Conservation (phyloP, 1,140 invertebrate genomes). For the Patella vulgata region DNA sequence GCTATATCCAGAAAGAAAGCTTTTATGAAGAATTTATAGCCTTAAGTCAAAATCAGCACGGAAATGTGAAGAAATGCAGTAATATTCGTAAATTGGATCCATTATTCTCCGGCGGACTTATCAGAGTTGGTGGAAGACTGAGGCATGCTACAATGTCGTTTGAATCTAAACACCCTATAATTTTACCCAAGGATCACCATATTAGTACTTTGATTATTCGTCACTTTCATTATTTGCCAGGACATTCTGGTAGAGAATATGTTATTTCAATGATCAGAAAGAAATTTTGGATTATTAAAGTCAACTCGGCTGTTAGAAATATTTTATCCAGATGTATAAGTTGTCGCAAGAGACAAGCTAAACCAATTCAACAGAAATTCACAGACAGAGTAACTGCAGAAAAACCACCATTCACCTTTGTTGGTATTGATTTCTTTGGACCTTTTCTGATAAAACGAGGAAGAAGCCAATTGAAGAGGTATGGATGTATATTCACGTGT, state of each 20-base stretch:
- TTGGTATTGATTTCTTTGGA: constrained; percentile 50
- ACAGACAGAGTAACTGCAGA: constrained; percentile 22
- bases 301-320: background rate
- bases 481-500: constrained; percentile 46
- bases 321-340: constrained; percentile 12
- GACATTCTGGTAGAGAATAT: constrained; percentile 19
- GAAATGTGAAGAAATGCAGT: constrained; percentile 12
- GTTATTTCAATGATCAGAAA: constrained; percentile 3
- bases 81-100: constrained; percentile 22
- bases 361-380: constrained; percentile 27
- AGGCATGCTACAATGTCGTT: background rate
- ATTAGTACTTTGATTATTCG: constrained; percentile 13
- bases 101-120: constrained; percentile 9
- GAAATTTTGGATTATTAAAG: constrained; percentile 20
- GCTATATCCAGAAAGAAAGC: constrained; percentile 5
- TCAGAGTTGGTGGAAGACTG: constrained; percentile 29
- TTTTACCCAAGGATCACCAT: constrained; percentile 13
- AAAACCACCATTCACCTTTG: constrained; percentile 41
- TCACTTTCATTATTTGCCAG: constrained; percentile 7
- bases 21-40: constrained; percentile 15
- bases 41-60: background rate
- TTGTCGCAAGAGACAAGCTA: background rate
- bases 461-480: constrained; percentile 30
- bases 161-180: constrained; percentile 28
- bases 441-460: constrained; percentile 36